Percentiles rank a stretch among this genome's conserved stretches.
phyloP scores from a whole-genome alignment of 2,888 invertebrate genomes.

The Athetis lepigone region DNA sequence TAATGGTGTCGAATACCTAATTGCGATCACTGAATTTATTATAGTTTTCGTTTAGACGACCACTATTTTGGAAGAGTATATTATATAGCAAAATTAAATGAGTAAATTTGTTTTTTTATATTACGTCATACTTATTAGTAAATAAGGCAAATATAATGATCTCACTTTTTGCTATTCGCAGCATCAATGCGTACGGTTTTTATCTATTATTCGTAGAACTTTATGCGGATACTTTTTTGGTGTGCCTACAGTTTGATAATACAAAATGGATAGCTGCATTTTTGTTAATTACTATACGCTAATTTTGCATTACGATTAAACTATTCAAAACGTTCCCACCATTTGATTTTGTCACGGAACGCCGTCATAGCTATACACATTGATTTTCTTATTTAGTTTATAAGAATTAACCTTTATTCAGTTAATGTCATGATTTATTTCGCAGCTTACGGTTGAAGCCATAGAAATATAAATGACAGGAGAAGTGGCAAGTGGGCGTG shows the following conservation, averaged over 20 bases:
- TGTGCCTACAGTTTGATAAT: neutral
- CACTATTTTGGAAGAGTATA: neutral
- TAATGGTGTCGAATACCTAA: too few relatives aligned
- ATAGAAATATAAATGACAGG: too few relatives aligned
- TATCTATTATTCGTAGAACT: constrained; percentile 1
- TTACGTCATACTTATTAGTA: constrained; percentile 3
- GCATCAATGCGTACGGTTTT: constrained; percentile 3
- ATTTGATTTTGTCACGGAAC: too few relatives aligned
- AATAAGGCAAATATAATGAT: constrained; percentile 1
- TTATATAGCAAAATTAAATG: neutral
- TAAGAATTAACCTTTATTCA: too few relatives aligned
- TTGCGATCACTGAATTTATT: too few relatives aligned
- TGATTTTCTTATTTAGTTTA: too few relatives aligned
- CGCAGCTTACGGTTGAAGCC: too few relatives aligned
- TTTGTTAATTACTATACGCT: neutral
- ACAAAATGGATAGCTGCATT: neutral
- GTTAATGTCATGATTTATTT: too few relatives aligned
- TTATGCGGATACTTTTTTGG: constrained; percentile 7
- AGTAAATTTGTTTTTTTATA: neutral
- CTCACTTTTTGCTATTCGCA: neutral
- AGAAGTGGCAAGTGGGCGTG: too few relatives aligned
- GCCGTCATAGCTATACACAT: too few relatives aligned
- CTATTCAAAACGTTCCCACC: too few relatives aligned
- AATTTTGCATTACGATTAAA: neutral
- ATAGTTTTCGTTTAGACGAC: too few relatives aligned